These are phyloP conservation scores for Coluber constrictor DNA, from an alignment of 2,797 vertebrate genomes.

Conservation along the genomic window DNA sequence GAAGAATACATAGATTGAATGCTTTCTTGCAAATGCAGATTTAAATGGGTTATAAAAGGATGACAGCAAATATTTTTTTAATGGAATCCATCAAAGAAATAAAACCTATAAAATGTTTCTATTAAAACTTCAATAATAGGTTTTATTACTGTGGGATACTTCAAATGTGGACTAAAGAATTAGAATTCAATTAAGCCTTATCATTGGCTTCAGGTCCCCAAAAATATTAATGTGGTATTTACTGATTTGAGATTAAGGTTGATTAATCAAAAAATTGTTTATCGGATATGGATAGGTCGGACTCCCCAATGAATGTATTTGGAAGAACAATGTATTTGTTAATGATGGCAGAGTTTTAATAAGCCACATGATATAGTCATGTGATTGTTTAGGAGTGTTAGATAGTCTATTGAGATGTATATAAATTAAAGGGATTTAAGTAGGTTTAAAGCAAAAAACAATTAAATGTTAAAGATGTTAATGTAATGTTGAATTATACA, in stretches of 20 bases:
- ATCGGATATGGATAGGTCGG: not conserved
- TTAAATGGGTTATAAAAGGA: constrained; percentile 5
- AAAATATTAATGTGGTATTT: not conserved
- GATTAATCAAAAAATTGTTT: not conserved
- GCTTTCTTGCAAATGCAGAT: not conserved
- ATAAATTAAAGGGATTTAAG: not conserved
- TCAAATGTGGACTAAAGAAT: not conserved
- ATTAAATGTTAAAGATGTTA: not conserved
- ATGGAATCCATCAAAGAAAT: not conserved
- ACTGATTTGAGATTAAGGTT: not conserved
- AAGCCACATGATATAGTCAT: not conserved
- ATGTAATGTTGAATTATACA: not conserved
- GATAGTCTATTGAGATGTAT: not conserved
- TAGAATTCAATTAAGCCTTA: not conserved
- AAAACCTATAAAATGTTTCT: not conserved
- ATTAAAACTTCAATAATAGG: not conserved
- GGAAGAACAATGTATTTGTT: not conserved
- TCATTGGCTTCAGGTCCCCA: not conserved
- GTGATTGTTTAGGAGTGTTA: not conserved
- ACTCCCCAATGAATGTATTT: not conserved
- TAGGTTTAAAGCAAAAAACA: not conserved
- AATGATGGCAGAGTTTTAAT: not conserved
- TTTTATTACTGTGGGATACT: not conserved
- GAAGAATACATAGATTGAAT: not conserved
- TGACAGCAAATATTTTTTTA: not conserved